Percentiles rank a stretch among this genome's conserved stretches.
phyloP scores from a whole-genome alignment of 64 coral and sea anemone genomes.

The Porites australiensis region DNA sequence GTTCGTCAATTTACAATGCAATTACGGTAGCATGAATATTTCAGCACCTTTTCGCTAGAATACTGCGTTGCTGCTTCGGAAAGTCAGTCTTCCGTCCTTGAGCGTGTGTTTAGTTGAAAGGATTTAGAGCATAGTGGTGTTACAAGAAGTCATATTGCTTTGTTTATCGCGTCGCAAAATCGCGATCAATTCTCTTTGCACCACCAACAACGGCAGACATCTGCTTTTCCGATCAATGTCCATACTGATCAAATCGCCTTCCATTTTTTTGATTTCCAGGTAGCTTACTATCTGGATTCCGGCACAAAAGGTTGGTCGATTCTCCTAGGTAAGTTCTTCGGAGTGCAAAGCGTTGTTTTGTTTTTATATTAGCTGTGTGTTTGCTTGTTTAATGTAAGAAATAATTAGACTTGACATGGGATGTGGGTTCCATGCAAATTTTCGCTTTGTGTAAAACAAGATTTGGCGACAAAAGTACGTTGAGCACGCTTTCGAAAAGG shows the following conservation, averaged over 20 bases:
- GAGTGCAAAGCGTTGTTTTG: constrained; percentile 86
- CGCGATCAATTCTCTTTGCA: not conserved
- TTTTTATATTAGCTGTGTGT: constrained; percentile 93
- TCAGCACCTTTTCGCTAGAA: constrained; percentile 89
- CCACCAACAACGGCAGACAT: constrained; percentile 1
- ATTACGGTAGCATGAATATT: constrained; percentile 97
- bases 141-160: not conserved
- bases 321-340: constrained; percentile 54
- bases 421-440: constrained; percentile 38
- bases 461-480: not conserved
- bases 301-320: constrained; percentile 59
- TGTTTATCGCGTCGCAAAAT: constrained; percentile 19
- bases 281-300: constrained; percentile 23
- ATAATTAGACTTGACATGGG: constrained; percentile 97
- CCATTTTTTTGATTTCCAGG: constrained; percentile 50
- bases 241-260: constrained; percentile 73
- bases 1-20: constrained; percentile 99
- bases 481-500: not conserved
- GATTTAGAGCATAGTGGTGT: constrained; percentile 20
- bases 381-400: constrained; percentile 95
- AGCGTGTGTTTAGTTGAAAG: constrained; percentile 5
- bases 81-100: constrained; percentile 25
- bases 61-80: constrained; percentile 52
- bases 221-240: constrained; percentile 17
- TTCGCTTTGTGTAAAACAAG: constrained; percentile 45